These are phyloP conservation scores for Hycleus phaleratus DNA, from an alignment of 1,140 invertebrate genomes.

Conservation along the genomic window DNA sequence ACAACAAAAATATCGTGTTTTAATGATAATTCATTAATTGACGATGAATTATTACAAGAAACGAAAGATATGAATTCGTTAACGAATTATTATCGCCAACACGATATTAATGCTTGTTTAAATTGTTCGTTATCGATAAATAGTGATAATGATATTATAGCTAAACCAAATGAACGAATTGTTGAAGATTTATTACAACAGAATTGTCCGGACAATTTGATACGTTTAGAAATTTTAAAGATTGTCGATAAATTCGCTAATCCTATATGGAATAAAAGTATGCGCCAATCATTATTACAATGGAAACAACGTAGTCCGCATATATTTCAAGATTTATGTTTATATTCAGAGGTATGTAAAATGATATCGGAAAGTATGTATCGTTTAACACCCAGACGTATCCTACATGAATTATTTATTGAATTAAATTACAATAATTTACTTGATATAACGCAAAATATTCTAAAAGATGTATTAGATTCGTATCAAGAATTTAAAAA, in stretches of 20 bases:
- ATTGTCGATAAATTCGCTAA: constrained; percentile 59
- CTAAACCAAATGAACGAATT: neutral
- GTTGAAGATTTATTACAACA: neutral
- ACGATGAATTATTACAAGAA: constrained; percentile 5
- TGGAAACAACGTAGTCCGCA: constrained; percentile 81
- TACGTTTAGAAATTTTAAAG: constrained; percentile 45
- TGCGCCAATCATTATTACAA: constrained; percentile 59
- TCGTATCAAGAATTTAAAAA: neutral
- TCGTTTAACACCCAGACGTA: constrained; percentile 72
- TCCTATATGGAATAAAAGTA: constrained; percentile 58
- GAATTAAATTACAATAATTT: constrained; percentile 62
- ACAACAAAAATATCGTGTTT: neutral
- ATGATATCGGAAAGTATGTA: constrained; percentile 72
- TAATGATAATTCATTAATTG: constrained; percentile 4
- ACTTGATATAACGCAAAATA: constrained; percentile 3
- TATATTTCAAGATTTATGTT: constrained; percentile 78
- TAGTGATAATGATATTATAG: neutral
- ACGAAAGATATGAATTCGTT: neutral
- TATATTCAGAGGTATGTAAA: constrained; percentile 86
- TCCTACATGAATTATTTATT: constrained; percentile 90
- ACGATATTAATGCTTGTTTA: neutral
- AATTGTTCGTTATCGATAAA: neutral
- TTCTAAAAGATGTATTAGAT: constrained; percentile 1
- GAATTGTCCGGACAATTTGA: constrained; percentile 6
- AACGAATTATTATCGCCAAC: neutral